A percentile compares a stretch with the other conserved stretches of the same genome.
Conservation (phyloP, 2,113 vertebrate species). For the Carlito syrichta region DNA sequence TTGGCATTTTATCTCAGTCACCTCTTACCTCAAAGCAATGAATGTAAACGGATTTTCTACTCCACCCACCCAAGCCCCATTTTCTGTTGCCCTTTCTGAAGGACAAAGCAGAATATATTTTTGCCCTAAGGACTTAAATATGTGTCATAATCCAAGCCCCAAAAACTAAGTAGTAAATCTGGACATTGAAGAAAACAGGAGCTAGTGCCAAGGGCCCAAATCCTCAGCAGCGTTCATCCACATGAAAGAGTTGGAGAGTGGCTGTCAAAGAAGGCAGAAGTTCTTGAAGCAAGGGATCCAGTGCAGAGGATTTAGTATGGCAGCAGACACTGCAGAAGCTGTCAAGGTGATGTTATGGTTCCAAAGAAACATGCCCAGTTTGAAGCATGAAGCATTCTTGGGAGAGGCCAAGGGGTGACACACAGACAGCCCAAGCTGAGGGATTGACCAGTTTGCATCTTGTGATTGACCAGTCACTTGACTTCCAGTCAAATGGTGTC, state of each 20-base stretch:
- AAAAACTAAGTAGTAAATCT: background rate
- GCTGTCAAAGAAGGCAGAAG: background rate
- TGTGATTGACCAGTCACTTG: background rate
- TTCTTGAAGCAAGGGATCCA: background rate
- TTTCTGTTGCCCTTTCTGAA: background rate
- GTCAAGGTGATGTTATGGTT: background rate
- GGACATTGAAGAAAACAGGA: background rate
- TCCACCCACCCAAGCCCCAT: background rate
- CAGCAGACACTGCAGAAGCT: too few relatives aligned
- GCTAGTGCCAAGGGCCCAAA: background rate
- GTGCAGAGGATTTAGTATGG: rapidly evolving
- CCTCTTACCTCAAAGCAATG: background rate
- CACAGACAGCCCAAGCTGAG: background rate
- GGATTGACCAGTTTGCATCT: background rate
- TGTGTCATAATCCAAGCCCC: background rate
- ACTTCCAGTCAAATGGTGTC: background rate
- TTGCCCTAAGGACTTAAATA: background rate
- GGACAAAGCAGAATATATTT: background rate
- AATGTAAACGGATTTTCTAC: background rate
- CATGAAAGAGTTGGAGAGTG: background rate
- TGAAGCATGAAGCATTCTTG: background rate
- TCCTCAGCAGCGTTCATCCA: background rate
- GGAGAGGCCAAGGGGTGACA: background rate
- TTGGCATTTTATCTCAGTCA: background rate
- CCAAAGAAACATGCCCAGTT: background rate